These are phyloP conservation scores for Microctonus brassicae DNA, from an alignment of 2,888 invertebrate genomes.

Conservation along the genomic window DNA sequence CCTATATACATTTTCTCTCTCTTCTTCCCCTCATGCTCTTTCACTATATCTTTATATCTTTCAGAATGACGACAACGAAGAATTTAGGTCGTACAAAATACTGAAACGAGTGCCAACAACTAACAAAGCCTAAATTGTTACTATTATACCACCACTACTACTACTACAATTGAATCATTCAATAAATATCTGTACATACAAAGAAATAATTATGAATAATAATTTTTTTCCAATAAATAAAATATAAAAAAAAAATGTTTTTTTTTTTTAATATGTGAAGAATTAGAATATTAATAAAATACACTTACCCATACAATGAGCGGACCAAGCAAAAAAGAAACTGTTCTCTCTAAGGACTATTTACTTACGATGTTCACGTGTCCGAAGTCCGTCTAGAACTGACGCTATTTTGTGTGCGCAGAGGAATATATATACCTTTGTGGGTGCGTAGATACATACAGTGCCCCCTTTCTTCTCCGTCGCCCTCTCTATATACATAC, in stretches of 20 bases:
- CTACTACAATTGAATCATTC: too few relatives aligned
- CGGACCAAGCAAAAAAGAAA: slow-evolving; percentile 69
- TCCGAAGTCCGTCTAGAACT: slow-evolving; percentile 66
- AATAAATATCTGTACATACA: not conserved
- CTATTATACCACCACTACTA: too few relatives aligned
- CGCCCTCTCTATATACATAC: not conserved
- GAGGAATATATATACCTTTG: slow-evolving; percentile 56
- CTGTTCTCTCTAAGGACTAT: slow-evolving; percentile 57
- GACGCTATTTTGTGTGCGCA: slow-evolving; percentile 54
- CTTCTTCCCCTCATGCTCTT: too few relatives aligned
- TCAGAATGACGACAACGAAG: not conserved
- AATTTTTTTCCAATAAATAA: not conserved
- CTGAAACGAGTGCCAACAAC: not conserved
- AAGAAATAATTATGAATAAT: not conserved
- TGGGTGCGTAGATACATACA: not conserved
- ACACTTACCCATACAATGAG: slow-evolving; percentile 69
- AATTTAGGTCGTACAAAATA: not conserved
- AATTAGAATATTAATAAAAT: not conserved
- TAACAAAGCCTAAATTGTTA: not conserved
- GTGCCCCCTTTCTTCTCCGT: not conserved
- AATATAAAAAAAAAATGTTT: not conserved
- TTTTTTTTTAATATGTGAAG: not conserved
- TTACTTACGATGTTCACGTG: slow-evolving; percentile 51
- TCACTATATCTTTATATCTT: not conserved
- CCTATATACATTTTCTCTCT: not conserved